Conservation (phyloP, 2,113 vertebrate species). For the Clupea harengus region DNA sequence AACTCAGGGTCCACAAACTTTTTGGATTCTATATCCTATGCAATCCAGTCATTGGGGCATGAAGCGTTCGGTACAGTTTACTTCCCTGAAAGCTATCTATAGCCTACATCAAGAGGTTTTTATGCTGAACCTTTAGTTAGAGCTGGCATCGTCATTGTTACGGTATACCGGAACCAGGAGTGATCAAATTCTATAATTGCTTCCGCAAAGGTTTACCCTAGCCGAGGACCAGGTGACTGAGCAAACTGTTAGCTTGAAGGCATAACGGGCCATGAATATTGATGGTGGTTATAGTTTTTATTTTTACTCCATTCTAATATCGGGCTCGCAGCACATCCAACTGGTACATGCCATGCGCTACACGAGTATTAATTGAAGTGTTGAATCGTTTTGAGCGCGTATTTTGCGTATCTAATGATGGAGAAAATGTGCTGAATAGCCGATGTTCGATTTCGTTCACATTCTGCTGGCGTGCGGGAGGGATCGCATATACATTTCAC, state of each 20-base stretch:
- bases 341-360: not conserved
- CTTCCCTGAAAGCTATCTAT: not conserved
- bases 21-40: not conserved
- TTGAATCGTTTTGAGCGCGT: constrained; percentile 13
- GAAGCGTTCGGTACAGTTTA: not conserved
- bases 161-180: not conserved
- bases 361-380: constrained; percentile 12
- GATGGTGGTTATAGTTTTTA: not conserved
- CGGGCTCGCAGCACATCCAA: not conserved
- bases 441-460: not conserved
- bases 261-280: constrained; percentile 14
- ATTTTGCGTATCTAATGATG: constrained; percentile 16
- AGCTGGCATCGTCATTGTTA: not conserved
- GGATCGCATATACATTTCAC: constrained; percentile 54
- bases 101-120: not conserved
- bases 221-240: constrained; percentile 8
- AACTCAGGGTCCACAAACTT: not conserved
- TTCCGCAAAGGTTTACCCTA: not conserved
- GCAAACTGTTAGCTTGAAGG: constrained; percentile 5
- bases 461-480: constrained; percentile 13
- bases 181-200: not conserved
- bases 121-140: not conserved
- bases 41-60: not conserved
- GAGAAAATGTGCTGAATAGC: constrained; percentile 12
- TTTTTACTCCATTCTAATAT: not conserved